A percentile compares a stretch with the other conserved stretches of the same genome.
phyloP scores from a whole-genome alignment of 2,888 invertebrate genomes.

The Ametastegia equiseti region DNA sequence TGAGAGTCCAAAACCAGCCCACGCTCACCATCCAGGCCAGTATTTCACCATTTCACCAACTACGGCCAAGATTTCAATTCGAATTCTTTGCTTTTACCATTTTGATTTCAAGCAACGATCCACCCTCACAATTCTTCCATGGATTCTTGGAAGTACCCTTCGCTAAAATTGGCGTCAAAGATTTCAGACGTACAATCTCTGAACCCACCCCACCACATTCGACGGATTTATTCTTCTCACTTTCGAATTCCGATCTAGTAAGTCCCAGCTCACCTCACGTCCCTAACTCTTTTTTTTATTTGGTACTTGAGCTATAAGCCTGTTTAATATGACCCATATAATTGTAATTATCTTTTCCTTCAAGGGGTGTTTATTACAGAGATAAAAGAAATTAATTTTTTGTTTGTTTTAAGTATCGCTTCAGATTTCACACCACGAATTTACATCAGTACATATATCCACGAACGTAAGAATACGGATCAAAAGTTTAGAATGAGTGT shows the following conservation, averaged over 20 bases:
- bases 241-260: neutral
- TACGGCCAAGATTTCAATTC: conserved; percentile 16
- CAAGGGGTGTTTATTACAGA: neutral
- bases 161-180: neutral
- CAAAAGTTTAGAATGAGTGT: too few species aligned
- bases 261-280: too few species aligned
- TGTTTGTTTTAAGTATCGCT: neutral
- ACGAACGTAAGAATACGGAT: too few species aligned
- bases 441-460: too few species aligned
- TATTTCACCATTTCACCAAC: neutral
- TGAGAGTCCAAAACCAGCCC: conserved; percentile 48
- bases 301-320: neutral
- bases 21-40: conserved; percentile 37
- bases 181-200: neutral
- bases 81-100: conserved; percentile 30
- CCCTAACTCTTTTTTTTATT: neutral
- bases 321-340: neutral
- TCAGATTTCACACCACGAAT: neutral
- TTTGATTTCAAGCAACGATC: conserved; percentile 17
- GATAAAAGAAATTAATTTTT: neutral
- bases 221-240: neutral
- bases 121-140: neutral
- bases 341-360: neutral
- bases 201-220: neutral
- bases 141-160: neutral